phyloP scores from a whole-genome alignment of 1,140 invertebrate species.

The Antheraea mylitta region DNA sequence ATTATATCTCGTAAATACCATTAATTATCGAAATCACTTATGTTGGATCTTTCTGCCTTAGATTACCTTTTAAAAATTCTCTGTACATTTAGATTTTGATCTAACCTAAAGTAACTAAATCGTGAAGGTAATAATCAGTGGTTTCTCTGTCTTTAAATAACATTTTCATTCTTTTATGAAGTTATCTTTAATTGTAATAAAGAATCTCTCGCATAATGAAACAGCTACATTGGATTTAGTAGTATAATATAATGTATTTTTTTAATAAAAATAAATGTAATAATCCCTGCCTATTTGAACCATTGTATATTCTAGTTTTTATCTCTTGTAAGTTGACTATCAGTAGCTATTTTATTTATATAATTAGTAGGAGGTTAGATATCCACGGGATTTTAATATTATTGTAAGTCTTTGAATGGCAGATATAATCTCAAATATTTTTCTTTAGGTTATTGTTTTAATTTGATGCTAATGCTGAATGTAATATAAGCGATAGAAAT shows the following conservation, averaged over 20 bases:
- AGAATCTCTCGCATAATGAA: slow-evolving; percentile 1
- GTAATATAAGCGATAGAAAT: no score
- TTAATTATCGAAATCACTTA: background rate
- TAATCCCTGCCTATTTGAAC: background rate
- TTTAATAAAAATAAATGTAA: background rate
- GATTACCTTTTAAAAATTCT: no score
- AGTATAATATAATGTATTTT: background rate
- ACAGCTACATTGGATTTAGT: background rate
- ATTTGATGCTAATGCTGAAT: background rate
- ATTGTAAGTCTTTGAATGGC: slow-evolving; percentile 1
- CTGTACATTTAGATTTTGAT: no score
- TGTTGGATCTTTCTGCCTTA: no score
- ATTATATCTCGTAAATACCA: background rate
- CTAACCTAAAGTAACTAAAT: no score
- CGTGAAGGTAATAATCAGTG: no score
- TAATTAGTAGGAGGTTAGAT: background rate
- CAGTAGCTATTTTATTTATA: background rate
- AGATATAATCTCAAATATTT: slow-evolving; percentile 47
- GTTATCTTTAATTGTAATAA: background rate
- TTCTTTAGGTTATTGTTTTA: slow-evolving; percentile 16
- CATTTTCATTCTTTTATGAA: background rate
- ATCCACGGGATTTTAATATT: background rate
- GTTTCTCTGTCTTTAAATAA: background rate
- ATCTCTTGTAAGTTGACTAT: background rate
- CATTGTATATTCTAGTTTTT: background rate